These are phyloP conservation scores for Muraenolepis orangiensis DNA, from an alignment of 2,797 vertebrate genomes.

Conservation along the genomic window DNA sequence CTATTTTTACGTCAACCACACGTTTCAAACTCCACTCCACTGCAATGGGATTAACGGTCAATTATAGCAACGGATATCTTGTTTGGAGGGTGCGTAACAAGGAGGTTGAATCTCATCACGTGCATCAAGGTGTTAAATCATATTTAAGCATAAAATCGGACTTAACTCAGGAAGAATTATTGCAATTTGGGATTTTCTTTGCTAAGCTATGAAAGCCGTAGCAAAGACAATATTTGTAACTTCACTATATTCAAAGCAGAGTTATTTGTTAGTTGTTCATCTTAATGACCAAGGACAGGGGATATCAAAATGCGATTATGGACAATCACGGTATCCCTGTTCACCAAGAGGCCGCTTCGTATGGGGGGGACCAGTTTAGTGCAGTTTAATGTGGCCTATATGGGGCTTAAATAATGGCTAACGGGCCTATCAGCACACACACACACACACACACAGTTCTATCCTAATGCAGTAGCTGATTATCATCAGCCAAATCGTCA, in stretches of 20 bases:
- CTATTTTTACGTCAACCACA: not conserved
- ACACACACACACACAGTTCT: slow-evolving; percentile 1
- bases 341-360: not conserved
- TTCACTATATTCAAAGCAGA: not conserved
- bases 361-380: slow-evolving; percentile 5
- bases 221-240: not conserved
- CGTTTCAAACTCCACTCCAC: not conserved
- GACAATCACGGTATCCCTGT: not conserved
- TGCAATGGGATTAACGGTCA: not conserved
- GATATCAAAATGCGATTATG: not conserved
- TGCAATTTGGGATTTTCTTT: not conserved
- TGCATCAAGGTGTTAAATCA: not conserved
- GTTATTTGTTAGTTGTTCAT: no score
- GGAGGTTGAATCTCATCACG: not conserved
- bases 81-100: no score
- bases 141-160: not conserved
- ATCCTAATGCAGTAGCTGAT: slow-evolving; percentile 33
- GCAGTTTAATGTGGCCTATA: slow-evolving; percentile 26
- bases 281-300: not conserved
- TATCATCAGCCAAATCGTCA: slow-evolving; percentile 37
- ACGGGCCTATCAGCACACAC: slow-evolving; percentile 21
- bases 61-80: not conserved
- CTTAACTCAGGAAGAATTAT: not conserved
- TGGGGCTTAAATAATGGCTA: slow-evolving; percentile 31
- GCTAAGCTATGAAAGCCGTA: not conserved